These are phyloP conservation scores for Altica lythri DNA, from an alignment of 2,888 invertebrate species.

Conservation along the genomic window DNA sequence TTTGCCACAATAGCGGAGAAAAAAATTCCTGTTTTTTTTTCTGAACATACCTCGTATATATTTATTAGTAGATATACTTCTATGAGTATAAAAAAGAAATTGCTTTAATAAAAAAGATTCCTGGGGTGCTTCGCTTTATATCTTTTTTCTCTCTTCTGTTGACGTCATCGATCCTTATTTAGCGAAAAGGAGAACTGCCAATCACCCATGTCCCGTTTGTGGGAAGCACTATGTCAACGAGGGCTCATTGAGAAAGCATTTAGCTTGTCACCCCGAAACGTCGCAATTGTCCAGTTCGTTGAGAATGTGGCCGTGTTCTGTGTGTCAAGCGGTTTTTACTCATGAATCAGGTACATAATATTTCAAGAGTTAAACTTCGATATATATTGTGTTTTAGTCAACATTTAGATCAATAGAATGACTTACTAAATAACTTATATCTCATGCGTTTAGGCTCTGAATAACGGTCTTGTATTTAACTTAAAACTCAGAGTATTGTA, in stretches of 20 bases:
- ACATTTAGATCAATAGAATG: constrained; percentile 20
- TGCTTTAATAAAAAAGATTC: constrained; percentile 43
- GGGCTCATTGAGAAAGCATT: constrained; percentile 88
- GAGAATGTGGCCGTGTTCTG: constrained; percentile 95
- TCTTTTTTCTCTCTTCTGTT: constrained; percentile 66
- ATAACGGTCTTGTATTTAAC: no score
- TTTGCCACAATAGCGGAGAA: no score
- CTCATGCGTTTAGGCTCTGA: no score
- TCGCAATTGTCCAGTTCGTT: constrained; percentile 83
- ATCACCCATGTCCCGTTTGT: constrained; percentile 93
- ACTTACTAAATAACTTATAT: not conserved
- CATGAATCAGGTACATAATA: constrained; percentile 81
- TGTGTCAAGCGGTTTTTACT: constrained; percentile 93
- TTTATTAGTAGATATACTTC: constrained; percentile 12
- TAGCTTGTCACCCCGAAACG: constrained; percentile 92
- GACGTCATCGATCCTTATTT: constrained; percentile 78
- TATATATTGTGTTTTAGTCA: constrained; percentile 18
- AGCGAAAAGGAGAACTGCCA: constrained; percentile 92
- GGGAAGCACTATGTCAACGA: constrained; percentile 96
- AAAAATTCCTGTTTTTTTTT: no score
- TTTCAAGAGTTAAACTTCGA: constrained; percentile 19
- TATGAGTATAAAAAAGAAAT: not conserved
- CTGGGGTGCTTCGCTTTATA: constrained; percentile 59
- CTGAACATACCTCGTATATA: no score
- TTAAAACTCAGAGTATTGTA: no score